These are phyloP conservation scores for Drosophila trapezifrons DNA, from an alignment of 1,140 invertebrate species.

Conservation along the genomic window DNA sequence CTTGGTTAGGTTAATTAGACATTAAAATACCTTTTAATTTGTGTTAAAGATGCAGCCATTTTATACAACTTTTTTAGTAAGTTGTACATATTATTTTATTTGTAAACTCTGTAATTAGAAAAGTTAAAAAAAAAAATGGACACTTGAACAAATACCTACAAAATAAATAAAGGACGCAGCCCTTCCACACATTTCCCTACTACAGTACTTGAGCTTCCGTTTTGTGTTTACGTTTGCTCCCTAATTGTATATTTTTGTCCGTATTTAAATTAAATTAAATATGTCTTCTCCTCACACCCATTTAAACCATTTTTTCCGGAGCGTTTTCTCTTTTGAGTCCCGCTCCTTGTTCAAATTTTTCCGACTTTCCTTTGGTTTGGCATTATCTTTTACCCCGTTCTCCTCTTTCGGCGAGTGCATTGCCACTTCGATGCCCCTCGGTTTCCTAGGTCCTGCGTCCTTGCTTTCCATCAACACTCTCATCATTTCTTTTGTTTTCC, in stretches of 20 bases:
- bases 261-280: constrained; percentile 27
- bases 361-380: constrained; percentile 8
- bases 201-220: not conserved
- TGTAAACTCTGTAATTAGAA: not conserved
- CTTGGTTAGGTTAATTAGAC: too few relatives aligned
- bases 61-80: not conserved
- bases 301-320: constrained; percentile 31
- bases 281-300: constrained; percentile 21
- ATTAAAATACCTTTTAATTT: too few relatives aligned
- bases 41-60: too few relatives aligned
- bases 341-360: not conserved
- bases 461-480: constrained; percentile 43
- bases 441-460: constrained; percentile 7
- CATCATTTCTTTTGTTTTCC: constrained; percentile 52
- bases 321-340: not conserved
- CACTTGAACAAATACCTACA: not conserved
- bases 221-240: constrained; percentile 13
- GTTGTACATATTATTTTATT: too few relatives aligned
- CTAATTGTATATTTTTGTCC: constrained; percentile 29
- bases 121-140: not conserved
- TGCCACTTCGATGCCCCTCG: constrained; percentile 36
- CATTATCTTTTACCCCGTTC: constrained; percentile 22
- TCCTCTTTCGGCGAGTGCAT: constrained; percentile 31
- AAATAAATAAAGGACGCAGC: not conserved
- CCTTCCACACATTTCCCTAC: constrained; percentile 1